Base-by-base conservation (phyloP, 2,113 vertebrate genomes). In the Lutjanus erythropterus region DNA sequence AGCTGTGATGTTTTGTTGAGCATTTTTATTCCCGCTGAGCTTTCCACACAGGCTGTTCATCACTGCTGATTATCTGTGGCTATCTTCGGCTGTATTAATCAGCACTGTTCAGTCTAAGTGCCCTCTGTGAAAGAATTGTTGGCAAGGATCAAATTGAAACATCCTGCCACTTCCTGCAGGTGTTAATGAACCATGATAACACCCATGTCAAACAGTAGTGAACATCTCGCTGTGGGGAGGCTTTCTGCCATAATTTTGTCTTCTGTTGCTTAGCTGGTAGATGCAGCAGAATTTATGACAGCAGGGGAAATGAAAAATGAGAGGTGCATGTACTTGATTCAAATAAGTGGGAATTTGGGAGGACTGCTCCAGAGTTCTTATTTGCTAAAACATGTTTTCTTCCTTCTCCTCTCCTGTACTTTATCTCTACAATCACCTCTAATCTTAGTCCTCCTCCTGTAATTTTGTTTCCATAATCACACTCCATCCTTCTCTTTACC, bases 131-230 rank as follows among this genome's bases (percentile, higher is more conserved):
- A 83, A 67, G 9, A 19, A n/a, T 59, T 75, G 56, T 78, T 67
- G 47, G 67, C 42, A 72, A 46, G 39, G 55, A 68, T 75, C 42
- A 89, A 86, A 88, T 33, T 78, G 67, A 85, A 90, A 82, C 66
- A 78, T 76, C 42, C 49, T 71, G 80, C 49, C 64, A 70, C 53
- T 86, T 88, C 49, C 52, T 10, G 68, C 49, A 77, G 81, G 85
- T 89, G 68, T 59, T 81, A 90, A 86, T 90, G 65, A 90, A 78
- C 77, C 67, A 78, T 65, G 66, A 72, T 81, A 83, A 88, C 80
- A 75, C 68, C 68, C 21, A 44, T 75, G 71, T 87, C 83, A 86
- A 83, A 81, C 31, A 50, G 73, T 11, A 73, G 80, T 62, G 29
- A 78, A 53, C 56, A 41, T 49, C 67, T 69, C 33, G 29, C 76